Percentiles rank a stretch among this genome's conserved stretches.
phyloP scores from a whole-genome alignment of 1,140 invertebrate species.

The Drosophila lini region DNA sequence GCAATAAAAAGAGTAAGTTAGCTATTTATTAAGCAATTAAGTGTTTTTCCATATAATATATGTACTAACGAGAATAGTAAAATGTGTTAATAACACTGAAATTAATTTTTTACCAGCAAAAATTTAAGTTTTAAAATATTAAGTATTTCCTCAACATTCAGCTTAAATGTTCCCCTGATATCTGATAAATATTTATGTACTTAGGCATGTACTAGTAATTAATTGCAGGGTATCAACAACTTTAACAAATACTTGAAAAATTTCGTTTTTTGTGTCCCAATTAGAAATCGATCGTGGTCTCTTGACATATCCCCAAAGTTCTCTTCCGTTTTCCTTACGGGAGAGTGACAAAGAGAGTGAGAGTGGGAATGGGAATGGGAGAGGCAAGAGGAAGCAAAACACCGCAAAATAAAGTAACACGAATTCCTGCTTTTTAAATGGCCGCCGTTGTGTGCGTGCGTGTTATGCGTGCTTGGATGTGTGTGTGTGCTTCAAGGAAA shows the following conservation, averaged over 20 bases:
- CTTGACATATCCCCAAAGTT: background rate
- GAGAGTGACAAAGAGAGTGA: background rate
- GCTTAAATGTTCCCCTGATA: background rate
- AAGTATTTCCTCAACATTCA: background rate
- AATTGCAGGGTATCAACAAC: constrained; percentile 13
- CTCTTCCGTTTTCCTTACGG: background rate
- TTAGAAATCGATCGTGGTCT: constrained; percentile 15
- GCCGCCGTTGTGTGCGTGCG: constrained; percentile 5
- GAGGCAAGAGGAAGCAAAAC: constrained; percentile 2
- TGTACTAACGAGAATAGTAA: background rate
- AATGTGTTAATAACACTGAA: background rate
- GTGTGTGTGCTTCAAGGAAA: constrained; percentile 48
- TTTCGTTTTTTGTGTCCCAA: constrained; percentile 3
- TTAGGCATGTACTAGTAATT: background rate
- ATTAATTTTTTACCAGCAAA: background rate
- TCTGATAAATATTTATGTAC: background rate
- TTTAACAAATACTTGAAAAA: too few species aligned
- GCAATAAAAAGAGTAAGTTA: background rate
- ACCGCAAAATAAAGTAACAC: constrained; percentile 7
- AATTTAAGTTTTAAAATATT: background rate
- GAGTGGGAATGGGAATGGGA: background rate
- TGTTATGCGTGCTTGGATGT: constrained; percentile 3
- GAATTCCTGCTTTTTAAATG: constrained; percentile 19
- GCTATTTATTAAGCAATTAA: too few species aligned
- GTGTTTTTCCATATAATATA: background rate